These are phyloP conservation scores for Holothuria glaberrima DNA, from an alignment of 35 echinoderm and acorn worm species.

Conservation along the genomic window DNA sequence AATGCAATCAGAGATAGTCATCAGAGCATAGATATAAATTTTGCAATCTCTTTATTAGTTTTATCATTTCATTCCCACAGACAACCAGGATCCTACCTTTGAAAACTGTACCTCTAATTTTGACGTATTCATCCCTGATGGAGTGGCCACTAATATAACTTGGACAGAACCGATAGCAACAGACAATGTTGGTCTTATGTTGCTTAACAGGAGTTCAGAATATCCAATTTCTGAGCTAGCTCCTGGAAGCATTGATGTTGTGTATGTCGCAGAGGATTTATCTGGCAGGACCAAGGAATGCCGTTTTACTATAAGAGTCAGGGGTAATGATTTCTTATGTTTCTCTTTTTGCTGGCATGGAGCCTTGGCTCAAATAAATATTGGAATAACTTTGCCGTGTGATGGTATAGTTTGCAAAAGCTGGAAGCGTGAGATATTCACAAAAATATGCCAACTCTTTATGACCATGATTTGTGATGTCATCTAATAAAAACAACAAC, in stretches of 20 bases:
- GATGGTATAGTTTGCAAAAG: too few relatives aligned
- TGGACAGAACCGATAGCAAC: not conserved
- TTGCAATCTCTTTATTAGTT: not conserved
- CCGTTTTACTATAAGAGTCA: too few relatives aligned
- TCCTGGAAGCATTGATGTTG: not conserved
- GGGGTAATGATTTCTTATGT: too few relatives aligned
- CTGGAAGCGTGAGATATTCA: too few relatives aligned
- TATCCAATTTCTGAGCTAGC: not conserved
- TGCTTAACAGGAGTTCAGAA: not conserved
- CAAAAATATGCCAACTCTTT: too few relatives aligned
- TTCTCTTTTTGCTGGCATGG: too few relatives aligned
- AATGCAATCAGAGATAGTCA: too few relatives aligned
- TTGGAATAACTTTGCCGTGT: too few relatives aligned
- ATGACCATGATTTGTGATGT: too few relatives aligned
- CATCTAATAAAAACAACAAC: too few relatives aligned
- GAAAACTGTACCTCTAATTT: not conserved
- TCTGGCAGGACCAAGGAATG: not conserved
- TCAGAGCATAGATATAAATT: too few relatives aligned
- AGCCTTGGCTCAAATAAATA: too few relatives aligned
- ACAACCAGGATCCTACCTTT: not conserved
- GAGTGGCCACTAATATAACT: not conserved
- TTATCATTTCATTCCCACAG: not conserved
- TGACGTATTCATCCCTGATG: not conserved
- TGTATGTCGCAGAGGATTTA: not conserved
- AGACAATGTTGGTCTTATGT: not conserved